Base-by-base conservation (phyloP, 1,140 invertebrate species). In the Eriocheir sinensis region DNA sequence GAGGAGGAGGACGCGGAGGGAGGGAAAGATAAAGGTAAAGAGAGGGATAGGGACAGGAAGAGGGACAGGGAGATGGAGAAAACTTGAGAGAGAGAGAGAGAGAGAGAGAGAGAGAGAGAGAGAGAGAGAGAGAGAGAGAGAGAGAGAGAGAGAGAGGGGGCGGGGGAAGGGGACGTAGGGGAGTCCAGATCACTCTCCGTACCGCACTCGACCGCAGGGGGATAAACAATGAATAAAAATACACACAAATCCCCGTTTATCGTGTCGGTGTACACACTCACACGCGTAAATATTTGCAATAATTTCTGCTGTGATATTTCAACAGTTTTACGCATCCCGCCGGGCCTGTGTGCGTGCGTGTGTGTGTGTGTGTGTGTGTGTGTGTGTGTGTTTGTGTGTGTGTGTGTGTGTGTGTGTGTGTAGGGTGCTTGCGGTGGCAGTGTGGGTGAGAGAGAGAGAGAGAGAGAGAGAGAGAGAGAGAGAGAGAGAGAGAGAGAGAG, bases 381-480 rank as follows among this genome's bases (percentile, higher is more conserved):
- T 86, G 83, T 86, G 83, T 85, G 83, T 85, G 83, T 85, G 83
- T 32, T 2, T 86, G 83, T 86, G 83, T 86, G 83, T 86, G 83
- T 86, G 83, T 86, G 83, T 86, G 83, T 36, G 32, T 86, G 83
- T 86, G 83, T 86, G 83, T 86, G 83, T 86, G 83, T 86, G 83
- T 86, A 32, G 83, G 32, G 83, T 86, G 83, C 36, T n/a, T 86
- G 83, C 27, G 86, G n/a, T n/a, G n/a, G n/a, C n/a, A n/a, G n/a
- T n/a, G n/a, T n/a, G 36, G 81, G 36, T 27, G 60, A 72, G 60
- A 48, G 3, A 48, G 40, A 53, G 88, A 53, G 81, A 93, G 41
- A 93, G 81, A 93, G 81, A 48, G 80, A 53, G 80, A 85, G 40
- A 85, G 44, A 86, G 81, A 93, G 41, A 72, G 30, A 83, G 44